These are phyloP conservation scores for Callipepla squamata DNA, from an alignment of 2,113 vertebrate genomes.

Conservation along the genomic window DNA sequence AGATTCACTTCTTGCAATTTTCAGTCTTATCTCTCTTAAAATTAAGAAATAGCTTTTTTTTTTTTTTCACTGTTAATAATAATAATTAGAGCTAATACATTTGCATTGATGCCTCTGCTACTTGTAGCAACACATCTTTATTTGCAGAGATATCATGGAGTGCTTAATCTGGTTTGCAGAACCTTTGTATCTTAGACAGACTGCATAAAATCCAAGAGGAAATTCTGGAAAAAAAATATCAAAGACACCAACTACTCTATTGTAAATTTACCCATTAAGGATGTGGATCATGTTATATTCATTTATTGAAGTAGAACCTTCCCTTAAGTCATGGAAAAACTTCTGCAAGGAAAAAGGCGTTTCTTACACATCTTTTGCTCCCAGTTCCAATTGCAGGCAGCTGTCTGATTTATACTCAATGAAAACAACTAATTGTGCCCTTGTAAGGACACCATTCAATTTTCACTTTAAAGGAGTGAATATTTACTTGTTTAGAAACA, in stretches of 20 bases:
- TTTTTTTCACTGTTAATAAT: not conserved
- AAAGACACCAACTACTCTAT: not conserved
- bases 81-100: not conserved
- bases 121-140: not conserved
- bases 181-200: not conserved
- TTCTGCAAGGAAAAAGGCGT: not conserved
- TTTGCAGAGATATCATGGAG: not conserved
- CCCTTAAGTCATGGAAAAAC: not conserved
- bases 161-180: not conserved
- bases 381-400: conserved; percentile 2
- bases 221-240: rapidly evolving
- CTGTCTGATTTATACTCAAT: conserved; percentile 14
- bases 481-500: conserved; percentile 6
- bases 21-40: not conserved
- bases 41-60: not conserved
- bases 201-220: not conserved
- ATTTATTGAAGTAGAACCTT: conserved; percentile 19
- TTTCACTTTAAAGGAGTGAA: not conserved
- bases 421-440: conserved; percentile 16
- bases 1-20: not conserved
- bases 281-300: not conserved
- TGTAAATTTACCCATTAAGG: conserved; percentile 13
- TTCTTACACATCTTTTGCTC: not conserved
- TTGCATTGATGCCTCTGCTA: not conserved
- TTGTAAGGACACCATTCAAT: not conserved